Percentiles rank a stretch among this genome's conserved stretches.
These are phyloP conservation scores for Holocentrus rufus DNA, from an alignment of 2,797 vertebrate genomes.

Conservation along the genomic window DNA sequence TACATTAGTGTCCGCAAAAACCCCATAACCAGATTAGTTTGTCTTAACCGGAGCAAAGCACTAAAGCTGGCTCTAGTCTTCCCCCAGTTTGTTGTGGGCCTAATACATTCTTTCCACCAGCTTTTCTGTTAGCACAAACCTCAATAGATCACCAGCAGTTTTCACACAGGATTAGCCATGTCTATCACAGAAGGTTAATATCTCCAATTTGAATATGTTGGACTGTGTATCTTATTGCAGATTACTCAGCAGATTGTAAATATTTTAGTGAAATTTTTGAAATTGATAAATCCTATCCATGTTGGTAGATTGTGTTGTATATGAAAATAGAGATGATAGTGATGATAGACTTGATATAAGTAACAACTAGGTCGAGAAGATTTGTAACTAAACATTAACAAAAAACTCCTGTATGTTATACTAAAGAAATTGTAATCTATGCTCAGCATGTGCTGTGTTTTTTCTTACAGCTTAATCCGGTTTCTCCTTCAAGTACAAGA, in stretches of 20 bases:
- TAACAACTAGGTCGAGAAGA: neutral
- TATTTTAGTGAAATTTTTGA: neutral
- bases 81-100: constrained; percentile 26
- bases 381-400: neutral
- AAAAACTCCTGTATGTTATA: neutral
- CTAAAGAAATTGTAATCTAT: neutral
- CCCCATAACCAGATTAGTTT: constrained; percentile 76
- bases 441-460: constrained; percentile 2
- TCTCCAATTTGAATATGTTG: neutral
- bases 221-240: neutral
- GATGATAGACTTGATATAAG: neutral
- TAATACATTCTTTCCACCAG: constrained; percentile 34
- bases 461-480: constrained; percentile 52
- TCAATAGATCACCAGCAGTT: neutral
- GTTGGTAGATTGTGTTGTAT: neutral
- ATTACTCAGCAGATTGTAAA: neutral
- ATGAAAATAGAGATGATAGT: neutral
- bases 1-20: constrained; percentile 59
- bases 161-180: neutral
- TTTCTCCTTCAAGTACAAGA: constrained; percentile 53
- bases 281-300: neutral
- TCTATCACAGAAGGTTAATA: neutral
- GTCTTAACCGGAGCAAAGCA: constrained; percentile 70
- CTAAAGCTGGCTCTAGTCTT: constrained; percentile 63
- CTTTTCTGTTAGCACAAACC: constrained; percentile 15